Conservation (phyloP, 1,140 invertebrate species). For the Bombus fervidus region DNA sequence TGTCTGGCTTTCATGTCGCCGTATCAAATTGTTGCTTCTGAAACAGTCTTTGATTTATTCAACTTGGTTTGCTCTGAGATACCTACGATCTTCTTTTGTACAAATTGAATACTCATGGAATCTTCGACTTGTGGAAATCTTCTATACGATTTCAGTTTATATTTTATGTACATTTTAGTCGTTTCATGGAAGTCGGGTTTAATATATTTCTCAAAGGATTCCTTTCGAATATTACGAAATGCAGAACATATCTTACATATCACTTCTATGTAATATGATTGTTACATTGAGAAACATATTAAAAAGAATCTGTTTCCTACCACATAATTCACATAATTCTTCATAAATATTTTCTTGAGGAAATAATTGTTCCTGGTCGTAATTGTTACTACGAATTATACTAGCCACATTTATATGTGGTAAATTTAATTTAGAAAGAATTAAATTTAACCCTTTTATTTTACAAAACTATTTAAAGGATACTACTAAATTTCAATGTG, state of each 20-base stretch:
- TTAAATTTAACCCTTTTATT: too few species aligned
- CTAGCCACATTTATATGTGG: too few species aligned
- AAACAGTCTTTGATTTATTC: slow-evolving; percentile 33
- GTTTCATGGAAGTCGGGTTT: not conserved
- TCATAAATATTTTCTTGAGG: too few species aligned
- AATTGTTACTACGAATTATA: too few species aligned
- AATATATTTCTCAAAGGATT: not conserved
- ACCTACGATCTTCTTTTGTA: not conserved
- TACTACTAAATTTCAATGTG: too few species aligned
- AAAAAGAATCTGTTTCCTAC: too few species aligned
- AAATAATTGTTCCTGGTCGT: too few species aligned
- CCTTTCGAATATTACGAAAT: not conserved
- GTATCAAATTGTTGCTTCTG: slow-evolving; percentile 44
- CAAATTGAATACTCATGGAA: not conserved
- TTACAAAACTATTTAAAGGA: too few species aligned
- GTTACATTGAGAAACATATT: not conserved
- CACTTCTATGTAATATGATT: not conserved
- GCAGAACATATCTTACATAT: too few species aligned
- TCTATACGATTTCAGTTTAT: too few species aligned
- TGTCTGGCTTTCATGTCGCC: slow-evolving; percentile 2
- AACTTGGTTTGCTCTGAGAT: slow-evolving; percentile 33
- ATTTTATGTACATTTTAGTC: not conserved
- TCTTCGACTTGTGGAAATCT: not conserved
- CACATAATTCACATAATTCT: too few species aligned
- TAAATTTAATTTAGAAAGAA: too few species aligned